Evolutionary conservation across 2,888 invertebrate genomes (phyloP), one percentile per base, ranked within the genome.

Genomic region (Synanthedon formicaeformis): DNA sequence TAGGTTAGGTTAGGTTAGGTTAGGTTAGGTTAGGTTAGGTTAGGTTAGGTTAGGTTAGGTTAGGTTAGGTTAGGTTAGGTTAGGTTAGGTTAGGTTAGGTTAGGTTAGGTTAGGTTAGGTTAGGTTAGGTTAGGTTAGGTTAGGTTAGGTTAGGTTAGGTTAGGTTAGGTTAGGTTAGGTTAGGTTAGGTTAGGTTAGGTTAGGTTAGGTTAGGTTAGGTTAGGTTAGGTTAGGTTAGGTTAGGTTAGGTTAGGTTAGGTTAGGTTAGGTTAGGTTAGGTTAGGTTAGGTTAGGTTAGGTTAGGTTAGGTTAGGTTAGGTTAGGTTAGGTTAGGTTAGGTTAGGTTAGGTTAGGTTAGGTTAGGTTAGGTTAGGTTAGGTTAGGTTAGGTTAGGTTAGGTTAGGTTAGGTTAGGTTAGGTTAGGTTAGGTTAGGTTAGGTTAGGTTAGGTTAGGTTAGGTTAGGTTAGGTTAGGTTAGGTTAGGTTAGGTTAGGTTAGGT

Each of bases 401-500:
- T 52, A 52, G 52, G 52, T 50, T 52, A 50, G 53, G 50, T 52
- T 49, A 50, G 52, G 49, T 52, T 49, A 50, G 52, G 51, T 54
- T 52, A 52, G 54, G 51, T 54, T 52, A 52, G 54, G 51, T 54
- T 52, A 52, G 54, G 51, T 55, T 53, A 53, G 55, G 53, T 55
- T 53, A 53, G 55, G 53, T 55, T 53, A 53, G 55, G 53, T 55
- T 53, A 53, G 55, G 53, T 53, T 52, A 53, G 55, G 51, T 55
- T 52, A 53, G 53, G 53, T 53, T 53, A 53, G 55, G 53, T 55
- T 53, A 53, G 56, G 56, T 56, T 56, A 54, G 53, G 56, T 56
- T 54, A 54, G 53, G 56, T 54, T 56, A 54, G 53, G 56, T 56
- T 56, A 53, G 54, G 54, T 54, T 54, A 56, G 56, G 54, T 54